Base-by-base conservation (phyloP, 2,888 invertebrate genomes). In the Panzeria rudis region DNA sequence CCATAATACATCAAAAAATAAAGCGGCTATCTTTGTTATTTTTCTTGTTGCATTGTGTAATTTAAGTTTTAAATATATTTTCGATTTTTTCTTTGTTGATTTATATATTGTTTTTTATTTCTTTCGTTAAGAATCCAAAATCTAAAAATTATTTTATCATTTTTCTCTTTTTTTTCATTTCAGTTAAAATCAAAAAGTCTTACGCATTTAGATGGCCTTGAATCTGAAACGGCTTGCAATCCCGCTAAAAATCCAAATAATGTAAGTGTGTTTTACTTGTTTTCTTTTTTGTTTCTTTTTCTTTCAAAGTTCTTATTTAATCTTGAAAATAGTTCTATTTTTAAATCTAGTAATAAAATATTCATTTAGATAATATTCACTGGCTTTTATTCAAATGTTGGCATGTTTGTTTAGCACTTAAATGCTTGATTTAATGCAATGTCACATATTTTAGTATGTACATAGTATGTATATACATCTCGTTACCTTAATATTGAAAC, bases 141-240 rank as follows among this genome's bases (percentile, higher is more conserved):
- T 38, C 23, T 8, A 52, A 47, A 50, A 17, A 5, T 47, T 9
- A 6, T 29, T 56, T 11, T 32, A 15, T 4, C 68, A 20, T 64
- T 7, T 61, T 25, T 76, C 69, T 66, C 84, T 61, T 71, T 17
- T 62, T 69, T 41, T 68, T 77, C 9, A 5, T 93, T 93, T 15
- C 93, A 96, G 96, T 94, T 95, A 89, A 95, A 95, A 90, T 95
- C 95, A 86, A 94, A 95, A 91, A 95, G 95, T 91, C 93, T 96
- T 90, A 95, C 95, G 87, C 95, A 95, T 91, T 93, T 96, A 91
- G 95, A 95, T 93, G 94, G 94, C 87, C 92, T 96, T 90, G 95
- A 95, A 90, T 93, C 94, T 80, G 90, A 92, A 89, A 89, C 91
- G 87, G 89, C 91, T 72, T 91, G 91, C 88, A 90, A 90, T 76